Percentiles rank a stretch among this genome's conserved stretches.
Evolutionary conservation across 2,113 vertebrate species (phyloP).

Genomic region (Daboia siamensis): DNA sequence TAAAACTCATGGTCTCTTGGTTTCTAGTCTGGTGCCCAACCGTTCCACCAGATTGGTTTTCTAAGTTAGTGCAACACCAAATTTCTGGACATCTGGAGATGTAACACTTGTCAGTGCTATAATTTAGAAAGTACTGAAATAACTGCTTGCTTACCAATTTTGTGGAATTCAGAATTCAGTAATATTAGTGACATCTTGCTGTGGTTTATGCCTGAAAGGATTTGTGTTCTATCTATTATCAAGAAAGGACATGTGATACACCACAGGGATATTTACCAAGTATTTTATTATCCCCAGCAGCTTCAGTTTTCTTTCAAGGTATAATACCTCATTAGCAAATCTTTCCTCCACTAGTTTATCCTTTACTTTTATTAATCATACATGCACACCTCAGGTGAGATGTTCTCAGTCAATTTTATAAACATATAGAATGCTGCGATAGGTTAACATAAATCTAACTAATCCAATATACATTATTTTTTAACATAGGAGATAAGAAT

Average conservation of each 20-base stretch:
- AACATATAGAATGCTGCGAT: conserved; percentile 1
- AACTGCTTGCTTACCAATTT: conserved; percentile 15
- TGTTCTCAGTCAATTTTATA: conserved; percentile 7
- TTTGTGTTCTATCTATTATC: conserved; percentile 32
- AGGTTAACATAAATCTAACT: conserved; percentile 6
- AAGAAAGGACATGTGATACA: conserved; percentile 20
- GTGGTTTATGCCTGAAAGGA: conserved; percentile 27
- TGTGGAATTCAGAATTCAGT: conserved; percentile 22
- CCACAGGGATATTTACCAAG: conserved; percentile 39
- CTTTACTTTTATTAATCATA: conserved; percentile 26
- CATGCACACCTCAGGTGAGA: neutral
- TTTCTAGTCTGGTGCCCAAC: neutral
- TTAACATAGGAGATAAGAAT: neutral
- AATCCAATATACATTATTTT: neutral
- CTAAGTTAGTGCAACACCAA: neutral
- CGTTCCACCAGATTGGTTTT: neutral
- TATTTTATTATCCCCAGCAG: conserved; percentile 43
- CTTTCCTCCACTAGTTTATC: conserved; percentile 37
- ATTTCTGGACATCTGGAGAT: conserved; percentile 8
- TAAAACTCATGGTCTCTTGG: neutral
- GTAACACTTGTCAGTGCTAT: conserved; percentile 9
- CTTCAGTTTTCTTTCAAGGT: conserved; percentile 27
- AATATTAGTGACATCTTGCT: conserved; percentile 29
- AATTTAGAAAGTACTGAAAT: conserved; percentile 26
- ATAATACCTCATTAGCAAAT: conserved; percentile 29